These are phyloP conservation scores for Orussus abietinus DNA, from an alignment of 1,140 invertebrate genomes.

Conservation along the genomic window DNA sequence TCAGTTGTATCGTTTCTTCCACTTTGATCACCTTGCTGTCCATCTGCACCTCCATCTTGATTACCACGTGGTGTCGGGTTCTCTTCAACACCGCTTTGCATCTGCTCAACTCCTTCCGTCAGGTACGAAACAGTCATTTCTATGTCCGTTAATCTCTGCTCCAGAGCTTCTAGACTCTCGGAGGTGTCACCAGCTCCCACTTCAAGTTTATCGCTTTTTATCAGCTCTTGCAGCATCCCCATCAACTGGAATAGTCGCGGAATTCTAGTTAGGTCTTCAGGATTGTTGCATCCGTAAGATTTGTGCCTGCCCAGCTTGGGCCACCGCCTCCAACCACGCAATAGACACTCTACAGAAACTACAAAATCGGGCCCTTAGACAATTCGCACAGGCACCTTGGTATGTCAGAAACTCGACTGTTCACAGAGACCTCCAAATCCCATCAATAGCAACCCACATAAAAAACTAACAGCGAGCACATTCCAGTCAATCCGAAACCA, in stretches of 20 bases:
- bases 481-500: no score
- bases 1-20: not conserved
- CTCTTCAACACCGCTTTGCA: constrained; percentile 9
- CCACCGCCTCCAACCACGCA: no score
- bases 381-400: no score
- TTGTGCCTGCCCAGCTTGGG: no score
- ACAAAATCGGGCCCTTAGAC: no score
- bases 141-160: constrained; percentile 19
- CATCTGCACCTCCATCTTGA: not conserved
- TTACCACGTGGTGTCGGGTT: not conserved
- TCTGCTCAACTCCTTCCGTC: constrained; percentile 9
- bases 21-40: not conserved
- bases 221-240: constrained; percentile 49
- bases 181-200: not conserved
- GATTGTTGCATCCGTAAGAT: no score
- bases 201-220: constrained; percentile 24
- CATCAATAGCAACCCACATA: no score
- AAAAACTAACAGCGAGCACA: no score
- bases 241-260: constrained; percentile 31
- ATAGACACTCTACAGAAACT: no score
- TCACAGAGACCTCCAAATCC: no score
- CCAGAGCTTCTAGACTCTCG: not conserved
- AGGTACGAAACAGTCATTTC: constrained; percentile 19
- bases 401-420: no score
- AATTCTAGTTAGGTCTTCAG: no score